Evolutionary conservation across 2,113 vertebrate genomes (phyloP), one percentile per base, ranked within the genome.

Genomic region (Caracal caracal): DNA sequence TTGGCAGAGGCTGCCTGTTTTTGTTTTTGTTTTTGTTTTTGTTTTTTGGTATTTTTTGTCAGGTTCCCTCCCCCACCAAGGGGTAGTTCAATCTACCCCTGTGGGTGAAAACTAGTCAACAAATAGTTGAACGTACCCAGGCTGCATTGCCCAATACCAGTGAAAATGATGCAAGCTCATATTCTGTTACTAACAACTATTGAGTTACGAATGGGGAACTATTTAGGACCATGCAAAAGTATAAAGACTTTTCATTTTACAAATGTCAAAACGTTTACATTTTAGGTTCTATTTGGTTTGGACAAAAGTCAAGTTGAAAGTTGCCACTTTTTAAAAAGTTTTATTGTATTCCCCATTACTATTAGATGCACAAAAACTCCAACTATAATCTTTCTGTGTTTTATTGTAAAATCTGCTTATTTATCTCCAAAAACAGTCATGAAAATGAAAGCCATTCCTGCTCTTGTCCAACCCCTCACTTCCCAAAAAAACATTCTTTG

Each of bases 401-500:
- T 97, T 93, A 87, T 78, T 97, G 96, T 3, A 56, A 95, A 94
- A 79, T 63, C 56, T 79, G 61, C 24, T 90, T 87, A 84, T 86
- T 96, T 93, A 53, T 66, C 83, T 97, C 76, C 35, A 93, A 93
- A 95, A 96, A 37, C n/a, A 68, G 63, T 90, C 40, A 81, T 93
- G 71, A 91, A 96, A 97, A 96, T 93, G 78, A 96, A 97, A 93
- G 87, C 56, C 40, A 84, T 68, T 90, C 47, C 40, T 96, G 73
- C 11, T 24, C 33, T 86, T 84, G 68, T 96, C 89, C 61, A 92
- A 95, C 15, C 19, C 56, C 56, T 90, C 33, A 59, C 30, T 93
- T 96, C 76, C 83, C 95, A 97, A 87, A 93, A 93, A 73, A 73
- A 56, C 79, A 92, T 97, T 95, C 96, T 96, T 97, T 88, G 70